Base-by-base conservation (phyloP, 1,140 invertebrate species). In the Ceratoteleas bidentatus region DNA sequence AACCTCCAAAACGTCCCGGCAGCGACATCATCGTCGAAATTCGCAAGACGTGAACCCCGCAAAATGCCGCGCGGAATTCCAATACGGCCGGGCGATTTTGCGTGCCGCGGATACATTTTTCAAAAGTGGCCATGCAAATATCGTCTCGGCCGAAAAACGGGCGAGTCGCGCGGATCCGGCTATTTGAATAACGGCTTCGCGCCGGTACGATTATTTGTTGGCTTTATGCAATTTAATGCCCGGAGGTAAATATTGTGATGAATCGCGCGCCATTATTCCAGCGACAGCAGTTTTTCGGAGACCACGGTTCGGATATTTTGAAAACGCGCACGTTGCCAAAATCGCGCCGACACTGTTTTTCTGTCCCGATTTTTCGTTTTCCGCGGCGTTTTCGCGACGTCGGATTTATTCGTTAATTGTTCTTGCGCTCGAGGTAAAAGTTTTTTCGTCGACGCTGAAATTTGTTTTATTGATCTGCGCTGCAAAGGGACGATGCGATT, bases 381-480 rank as follows among this genome's bases (percentile, higher is more conserved):
- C 6, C 1, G 7, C 36, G 34, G 34, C 34, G 34, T 40, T 40
- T 1, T 24, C 4, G 24, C 24, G 24, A 24, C 24, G 24, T 47
- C 8, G 49, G 15, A 50, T 13, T 50, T 50, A 16, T 24, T 24
- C 3, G 13, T 50, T 50, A 16, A 50, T 50, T 50, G 45, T 47
- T 24, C 4, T 4, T 24, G 24, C 24, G 1, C 24, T 24, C 4
- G 24, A 4, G 36, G 36, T 11, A n/a, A 47, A 13, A 43, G n/a
- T 43, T 10, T 47, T 47, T 47, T 6, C 0, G 2, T 1, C 45
- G n/a, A 52, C 49, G 60, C 40, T 4, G 45, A 57, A 64, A 66
- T 68, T 61, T 68, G 36, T 66, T 53, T 66, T 66, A 76, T 76
- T 76, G 73, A 76, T 76, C 64, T 61, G 38, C n/a, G 36, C 61